phyloP scores from a whole-genome alignment of 2,888 invertebrate species.

The Conomelus anceps region DNA sequence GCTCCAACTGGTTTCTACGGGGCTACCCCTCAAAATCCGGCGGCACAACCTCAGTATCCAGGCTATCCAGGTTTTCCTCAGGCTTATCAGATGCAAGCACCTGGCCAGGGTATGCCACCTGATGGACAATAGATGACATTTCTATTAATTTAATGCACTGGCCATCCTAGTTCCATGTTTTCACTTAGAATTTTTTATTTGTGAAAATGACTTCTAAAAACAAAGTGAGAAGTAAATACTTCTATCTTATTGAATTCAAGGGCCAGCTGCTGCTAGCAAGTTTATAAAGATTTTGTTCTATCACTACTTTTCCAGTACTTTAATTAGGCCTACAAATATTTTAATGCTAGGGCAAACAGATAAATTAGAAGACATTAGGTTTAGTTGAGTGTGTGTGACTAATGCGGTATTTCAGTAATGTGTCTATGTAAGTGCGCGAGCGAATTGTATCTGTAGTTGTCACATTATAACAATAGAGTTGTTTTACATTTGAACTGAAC shows the following conservation, averaged over 20 bases:
- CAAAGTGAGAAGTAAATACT: not conserved
- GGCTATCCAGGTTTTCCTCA: conserved; percentile 39
- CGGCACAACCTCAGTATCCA: conserved; percentile 17
- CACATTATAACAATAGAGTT: not conserved
- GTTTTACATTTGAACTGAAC: not conserved
- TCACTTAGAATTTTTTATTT: not conserved
- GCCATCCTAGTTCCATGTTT: not conserved
- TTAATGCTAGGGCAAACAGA: not conserved
- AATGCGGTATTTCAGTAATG: not conserved
- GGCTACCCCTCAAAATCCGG: conserved; percentile 17
- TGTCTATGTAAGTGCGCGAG: not conserved
- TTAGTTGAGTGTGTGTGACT: not conserved
- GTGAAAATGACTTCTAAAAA: not conserved
- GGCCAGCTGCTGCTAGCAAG: not conserved
- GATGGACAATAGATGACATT: not conserved
- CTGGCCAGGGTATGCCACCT: not conserved
- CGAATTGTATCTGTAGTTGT: not conserved
- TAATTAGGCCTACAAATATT: not conserved
- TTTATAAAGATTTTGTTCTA: not conserved
- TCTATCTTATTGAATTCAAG: not conserved
- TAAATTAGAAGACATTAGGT: not conserved
- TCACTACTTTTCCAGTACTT: not conserved
- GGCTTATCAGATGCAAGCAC: conserved; percentile 8
- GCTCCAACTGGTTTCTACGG: conserved; percentile 19
- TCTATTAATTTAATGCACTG: not conserved